Conservation (phyloP, 2,797 vertebrate genomes). For the Sebastes steindachneri region DNA sequence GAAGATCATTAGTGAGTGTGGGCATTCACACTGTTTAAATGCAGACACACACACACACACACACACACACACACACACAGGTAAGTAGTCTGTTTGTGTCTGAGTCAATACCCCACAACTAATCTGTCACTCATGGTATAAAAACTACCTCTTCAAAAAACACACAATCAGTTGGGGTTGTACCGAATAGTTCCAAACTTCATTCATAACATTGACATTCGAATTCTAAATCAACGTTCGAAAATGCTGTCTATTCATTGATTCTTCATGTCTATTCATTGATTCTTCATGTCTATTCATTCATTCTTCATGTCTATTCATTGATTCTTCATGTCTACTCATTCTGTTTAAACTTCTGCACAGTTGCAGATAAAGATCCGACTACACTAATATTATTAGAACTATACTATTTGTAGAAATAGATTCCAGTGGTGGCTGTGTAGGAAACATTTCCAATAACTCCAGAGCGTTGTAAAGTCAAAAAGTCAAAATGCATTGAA, state of each 20-base stretch:
- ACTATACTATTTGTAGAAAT: not conserved
- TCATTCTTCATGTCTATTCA: too few species aligned
- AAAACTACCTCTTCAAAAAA: too few species aligned
- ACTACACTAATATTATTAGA: not conserved
- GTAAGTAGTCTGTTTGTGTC: not conserved
- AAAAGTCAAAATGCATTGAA: too few species aligned
- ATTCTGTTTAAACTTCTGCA: not conserved
- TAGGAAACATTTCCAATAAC: not conserved
- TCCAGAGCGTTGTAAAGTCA: too few species aligned
- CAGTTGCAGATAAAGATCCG: not conserved
- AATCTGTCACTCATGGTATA: not conserved
- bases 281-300: not conserved
- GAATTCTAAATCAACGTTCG: not conserved
- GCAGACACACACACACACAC: too few species aligned
- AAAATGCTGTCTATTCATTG: too few species aligned
- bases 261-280: too few species aligned
- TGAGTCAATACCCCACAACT: not conserved
- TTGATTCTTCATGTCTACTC: not conserved
- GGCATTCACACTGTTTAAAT: too few species aligned
- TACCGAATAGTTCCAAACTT: not conserved
- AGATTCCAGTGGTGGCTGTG: not conserved
- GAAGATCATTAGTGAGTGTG: not conserved
- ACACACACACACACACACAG: not conserved
- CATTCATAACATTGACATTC: not conserved
- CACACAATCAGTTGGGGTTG: too few species aligned